Evolutionary conservation across 2,888 invertebrate genomes (phyloP), one percentile per base, ranked within the genome.

Genomic region (Acrobasis consociella): DNA sequence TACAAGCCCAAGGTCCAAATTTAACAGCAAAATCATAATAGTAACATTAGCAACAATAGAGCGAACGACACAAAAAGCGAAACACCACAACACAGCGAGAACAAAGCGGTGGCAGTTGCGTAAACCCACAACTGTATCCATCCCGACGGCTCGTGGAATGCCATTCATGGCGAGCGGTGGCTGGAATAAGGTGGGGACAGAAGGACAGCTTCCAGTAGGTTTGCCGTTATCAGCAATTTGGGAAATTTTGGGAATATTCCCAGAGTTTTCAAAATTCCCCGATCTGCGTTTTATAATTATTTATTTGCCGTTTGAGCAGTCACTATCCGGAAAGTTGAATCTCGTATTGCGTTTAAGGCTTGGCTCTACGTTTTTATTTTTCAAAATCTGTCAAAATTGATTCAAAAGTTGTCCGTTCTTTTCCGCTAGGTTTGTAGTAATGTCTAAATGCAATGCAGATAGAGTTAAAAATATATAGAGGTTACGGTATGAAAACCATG

Each of bases 41-140:
- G 31, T 8, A 31, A 31, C 8, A 2, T 31, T 31, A 31, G 31
- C 31, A 31, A 31, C 46, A 9, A 46, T 46, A 46, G 46, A 46
- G 5, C 13, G n/a, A 13, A 31, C 8, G 31, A 13, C n/a, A 46
- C 46, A 46, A 46, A 46, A 46, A 46, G 13, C 13, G n/a, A n/a
- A 46, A n/a, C 46, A 13, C 10, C 46, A n/a, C 46, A n/a, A 5
- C n/a, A 13, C 46, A 46, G 5, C n/a, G 42, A 46, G 46, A 46
- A n/a, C 46, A 46, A 46, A 46, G n/a, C 46, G 46, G n/a, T n/a
- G 46, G n/a, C 46, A 46, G 46, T 46, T 46, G 46, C 49, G 49
- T 49, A 49, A 15, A 49, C 5, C 16, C 49, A 49, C 49, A 49
- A 49, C 49, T 15, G 49, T 16, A 49, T 49, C 15, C 49, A 49